Evolutionary conservation across 2,113 vertebrate species (phyloP).

Genomic region (Melanostigma gelatinosum): DNA sequence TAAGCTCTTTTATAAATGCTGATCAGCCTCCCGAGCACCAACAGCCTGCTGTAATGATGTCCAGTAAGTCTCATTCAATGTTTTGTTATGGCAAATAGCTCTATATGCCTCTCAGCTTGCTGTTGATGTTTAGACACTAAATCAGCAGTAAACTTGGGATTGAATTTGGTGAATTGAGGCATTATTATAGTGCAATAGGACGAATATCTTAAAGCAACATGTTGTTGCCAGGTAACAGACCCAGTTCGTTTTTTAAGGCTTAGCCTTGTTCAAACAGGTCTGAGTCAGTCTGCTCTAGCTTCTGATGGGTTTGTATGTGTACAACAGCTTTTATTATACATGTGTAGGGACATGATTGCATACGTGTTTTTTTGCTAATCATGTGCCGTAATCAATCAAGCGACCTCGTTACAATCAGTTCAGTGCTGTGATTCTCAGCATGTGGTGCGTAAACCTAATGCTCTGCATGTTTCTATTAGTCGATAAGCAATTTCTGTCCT

Average conservation of each 20-base stretch:
- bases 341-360: background rate
- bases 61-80: too few relatives aligned
- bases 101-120: background rate
- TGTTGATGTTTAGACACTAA: background rate
- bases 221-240: slow-evolving; percentile 38
- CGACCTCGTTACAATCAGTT: background rate
- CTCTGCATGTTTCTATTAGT: slow-evolving; percentile 8
- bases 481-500: background rate
- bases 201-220: slow-evolving; percentile 1
- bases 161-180: background rate
- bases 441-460: background rate
- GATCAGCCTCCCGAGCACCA: background rate
- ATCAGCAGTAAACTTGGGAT: background rate
- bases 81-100: background rate
- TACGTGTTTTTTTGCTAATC: slow-evolving; percentile 5
- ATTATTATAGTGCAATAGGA: background rate
- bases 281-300: background rate
- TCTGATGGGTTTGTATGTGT: background rate
- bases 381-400: background rate
- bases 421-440: slow-evolving; percentile 7
- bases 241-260: background rate
- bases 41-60: background rate
- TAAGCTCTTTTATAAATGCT: background rate
- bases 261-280: background rate
- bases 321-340: background rate